These are phyloP conservation scores for Psilanteris sp. DNA, from an alignment of 1,140 invertebrate genomes.

Conservation along the genomic window DNA sequence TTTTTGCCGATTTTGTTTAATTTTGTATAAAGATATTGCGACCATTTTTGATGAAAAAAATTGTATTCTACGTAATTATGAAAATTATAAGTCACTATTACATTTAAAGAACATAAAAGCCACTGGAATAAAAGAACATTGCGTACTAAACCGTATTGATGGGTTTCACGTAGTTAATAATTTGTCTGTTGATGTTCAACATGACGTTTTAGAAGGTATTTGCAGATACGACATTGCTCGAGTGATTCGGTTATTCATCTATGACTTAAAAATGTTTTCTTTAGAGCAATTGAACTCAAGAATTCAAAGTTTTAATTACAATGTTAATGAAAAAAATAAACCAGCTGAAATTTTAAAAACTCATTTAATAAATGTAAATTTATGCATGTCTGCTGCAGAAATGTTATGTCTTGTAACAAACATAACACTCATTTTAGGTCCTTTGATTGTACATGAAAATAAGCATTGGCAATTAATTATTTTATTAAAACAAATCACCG, in stretches of 20 bases:
- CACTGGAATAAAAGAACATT: not conserved
- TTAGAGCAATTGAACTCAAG: constrained; percentile 1
- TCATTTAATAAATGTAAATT: not conserved
- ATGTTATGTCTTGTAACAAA: not conserved
- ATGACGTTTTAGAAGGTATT: no score
- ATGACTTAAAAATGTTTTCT: not conserved
- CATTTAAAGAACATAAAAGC: not conserved
- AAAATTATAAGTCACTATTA: not conserved
- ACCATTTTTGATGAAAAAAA: not conserved
- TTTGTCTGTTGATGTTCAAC: not conserved
- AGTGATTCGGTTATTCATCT: not conserved
- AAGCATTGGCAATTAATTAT: not conserved
- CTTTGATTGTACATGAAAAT: not conserved
- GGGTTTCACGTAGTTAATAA: not conserved
- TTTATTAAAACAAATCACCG: constrained; percentile 5
- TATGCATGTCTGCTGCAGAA: constrained; percentile 1
- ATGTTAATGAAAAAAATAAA: no score
- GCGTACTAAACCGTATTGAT: not conserved
- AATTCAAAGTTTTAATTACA: not conserved
- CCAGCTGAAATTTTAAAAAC: not conserved
- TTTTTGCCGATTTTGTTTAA: constrained; percentile 1
- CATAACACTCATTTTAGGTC: not conserved
- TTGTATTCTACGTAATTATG: not conserved
- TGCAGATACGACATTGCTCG: not conserved
- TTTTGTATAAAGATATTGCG: not conserved